Base-by-base conservation (phyloP, 2,797 vertebrate species). In the Poeciliopsis paucimaculata region DNA sequence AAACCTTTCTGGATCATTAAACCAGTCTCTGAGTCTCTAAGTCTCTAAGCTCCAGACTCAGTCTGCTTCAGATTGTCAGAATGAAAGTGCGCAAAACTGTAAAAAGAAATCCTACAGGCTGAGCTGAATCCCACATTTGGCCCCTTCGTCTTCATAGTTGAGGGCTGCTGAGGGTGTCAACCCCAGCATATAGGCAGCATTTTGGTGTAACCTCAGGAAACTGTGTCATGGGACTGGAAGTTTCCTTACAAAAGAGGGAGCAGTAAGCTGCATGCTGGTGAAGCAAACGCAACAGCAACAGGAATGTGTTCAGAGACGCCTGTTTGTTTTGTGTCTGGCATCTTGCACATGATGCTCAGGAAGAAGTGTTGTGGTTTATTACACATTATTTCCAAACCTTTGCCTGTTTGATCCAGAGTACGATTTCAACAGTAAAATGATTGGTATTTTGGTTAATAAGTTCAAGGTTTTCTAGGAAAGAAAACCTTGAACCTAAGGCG, bases 191-290 rank as follows among this genome's bases (percentile, higher is more conserved):
- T 39, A 86, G 85, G 86, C 79, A 82, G 90, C 88, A 88, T 94
- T 94, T 93, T 91, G 85, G 90, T 88, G 79, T 74, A 88, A 93
- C 93, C 93, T 91, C 91, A 91, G 87, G 87, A 90, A 93, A 91
- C 82, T 81, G 81, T 87, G 88, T 88, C 85, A 89, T 81, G 49
- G 66, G 64, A 72, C 84, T 60, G 70, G 79, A 84, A 66, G 71
- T 84, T 88, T 88, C 73, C 86, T 88, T 86, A 88, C 77, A 89
- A 91, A 92, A 85, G 82, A 84, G 76, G 77, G 68, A 75, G 77
- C 90, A 83, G 82, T 89, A 75, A 81, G 84, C 72, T 45, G 47
- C 71, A 83, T 72, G 81, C 83, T 86, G 79, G 70, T 66, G 74
- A 72, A 76, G 83, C 41, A 80, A 80, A 85, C 73, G 87, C 86